phyloP scores from a whole-genome alignment of 2,888 invertebrate species.

The Fragum whitleyi region DNA sequence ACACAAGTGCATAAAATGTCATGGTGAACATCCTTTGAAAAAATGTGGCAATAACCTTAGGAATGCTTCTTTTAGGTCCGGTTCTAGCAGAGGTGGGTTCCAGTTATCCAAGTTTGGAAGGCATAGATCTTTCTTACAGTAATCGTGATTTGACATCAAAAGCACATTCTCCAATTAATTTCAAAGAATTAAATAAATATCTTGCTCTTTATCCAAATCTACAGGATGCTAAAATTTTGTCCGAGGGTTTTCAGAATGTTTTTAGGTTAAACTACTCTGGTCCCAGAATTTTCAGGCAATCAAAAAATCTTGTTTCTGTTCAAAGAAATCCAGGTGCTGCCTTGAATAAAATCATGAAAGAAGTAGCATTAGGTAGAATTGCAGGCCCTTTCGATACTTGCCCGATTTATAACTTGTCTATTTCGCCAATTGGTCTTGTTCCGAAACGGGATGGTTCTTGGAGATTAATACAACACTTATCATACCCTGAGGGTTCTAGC shows the following conservation, averaged over 20 bases:
- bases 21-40: not conserved
- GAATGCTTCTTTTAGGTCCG: not conserved
- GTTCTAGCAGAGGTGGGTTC: not conserved
- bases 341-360: conserved; percentile 18
- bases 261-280: no score
- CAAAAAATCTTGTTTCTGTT: conserved; percentile 27
- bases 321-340: not conserved
- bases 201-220: conserved; percentile 3
- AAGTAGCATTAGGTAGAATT: no score
- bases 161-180: conserved; percentile 13
- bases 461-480: conserved; percentile 37
- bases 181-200: not conserved
- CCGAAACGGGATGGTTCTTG: conserved; percentile 8
- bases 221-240: conserved; percentile 1
- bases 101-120: not conserved
- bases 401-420: not conserved
- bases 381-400: no score
- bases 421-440: conserved; percentile 27
- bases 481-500: conserved; percentile 28
- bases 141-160: not conserved
- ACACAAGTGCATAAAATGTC: not conserved
- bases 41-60: not conserved
- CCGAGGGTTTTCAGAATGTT: no score
- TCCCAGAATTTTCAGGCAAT: no score
- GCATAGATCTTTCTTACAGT: no score